Base-by-base conservation (phyloP, 2,113 vertebrate species). In the Patagioenas fasciata region DNA sequence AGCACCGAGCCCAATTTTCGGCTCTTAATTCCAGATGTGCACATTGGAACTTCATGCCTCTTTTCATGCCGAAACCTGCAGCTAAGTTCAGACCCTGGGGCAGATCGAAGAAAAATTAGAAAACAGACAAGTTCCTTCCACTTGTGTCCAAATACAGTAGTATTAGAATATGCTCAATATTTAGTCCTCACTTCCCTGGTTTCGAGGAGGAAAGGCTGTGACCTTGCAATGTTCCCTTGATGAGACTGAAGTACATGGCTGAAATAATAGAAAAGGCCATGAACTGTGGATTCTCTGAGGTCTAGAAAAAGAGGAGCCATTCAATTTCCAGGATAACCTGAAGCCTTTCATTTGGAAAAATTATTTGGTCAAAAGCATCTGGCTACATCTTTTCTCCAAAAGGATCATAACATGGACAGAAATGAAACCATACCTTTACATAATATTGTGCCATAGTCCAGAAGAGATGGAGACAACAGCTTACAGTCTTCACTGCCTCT, bases 21-120 rank as follows among this genome's bases (percentile, higher is more conserved):
- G 88, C 94, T 97, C 95, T 97, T 97, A 91, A 86, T 94, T 96
- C 98, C 97, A 98, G 97, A 98, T 97, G 97, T 97, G 91, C 64
- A 47, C 51, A 3, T 14, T 92, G 92, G 84, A 95, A 93, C 84
- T 77, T 93, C 94, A 19, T 80, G 75, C 89, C 84, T 94, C 89
- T 96, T 89, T 87, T 78, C 40, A 72, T 61, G 48, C 40, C 2
- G 61, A 82, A 95, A 53, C 42, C 53, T 82, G 47, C n/a, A 85
- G 88, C 75, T 88, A 86, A 78, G n/a, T 74, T 89, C 81, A 89
- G 83, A 38, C 75, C 53, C 31, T 3, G 2, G 62, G 80, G 83
- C 73, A 82, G 65, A 89, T 73, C 69, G 85, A 93, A 96, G 47
- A 78, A 77, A 75, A 92, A 72, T 69, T 65, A 88, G 93, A 90